Evolutionary conservation across 1,140 invertebrate genomes (phyloP).

Genomic region (Bursaphelenchus mucronatus): DNA sequence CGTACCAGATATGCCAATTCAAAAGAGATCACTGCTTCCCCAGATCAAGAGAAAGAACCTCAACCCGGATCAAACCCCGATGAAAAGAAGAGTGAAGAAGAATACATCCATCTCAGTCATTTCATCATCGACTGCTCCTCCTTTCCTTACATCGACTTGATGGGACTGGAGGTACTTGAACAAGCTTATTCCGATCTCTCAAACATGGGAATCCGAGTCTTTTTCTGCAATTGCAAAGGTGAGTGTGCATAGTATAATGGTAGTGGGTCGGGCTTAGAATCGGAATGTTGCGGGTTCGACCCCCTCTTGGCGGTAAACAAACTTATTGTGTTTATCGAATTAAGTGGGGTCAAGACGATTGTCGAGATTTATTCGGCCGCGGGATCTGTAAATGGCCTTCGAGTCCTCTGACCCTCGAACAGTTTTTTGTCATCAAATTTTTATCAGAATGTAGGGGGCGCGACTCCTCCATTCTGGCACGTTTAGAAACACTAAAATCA

Average conservation of each 20-base stretch:
- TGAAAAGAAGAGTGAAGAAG: not conserved
- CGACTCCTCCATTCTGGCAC: too few relatives aligned
- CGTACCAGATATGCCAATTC: not conserved
- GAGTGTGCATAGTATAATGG: not conserved
- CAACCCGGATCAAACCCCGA: not conserved
- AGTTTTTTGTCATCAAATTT: not conserved
- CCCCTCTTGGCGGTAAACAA: not conserved
- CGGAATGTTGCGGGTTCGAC: not conserved
- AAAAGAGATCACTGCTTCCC: not conserved
- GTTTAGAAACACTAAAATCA: too few relatives aligned
- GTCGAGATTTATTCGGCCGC: not conserved
- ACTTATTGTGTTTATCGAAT: not conserved
- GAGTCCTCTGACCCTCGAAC: not conserved
- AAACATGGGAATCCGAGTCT: constrained; percentile 37
- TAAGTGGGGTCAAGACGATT: not conserved
- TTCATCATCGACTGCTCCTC: constrained; percentile 62
- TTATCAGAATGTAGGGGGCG: too few relatives aligned
- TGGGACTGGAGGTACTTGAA: constrained; percentile 61
- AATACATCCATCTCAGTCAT: constrained; percentile 47
- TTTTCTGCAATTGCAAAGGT: constrained; percentile 47
- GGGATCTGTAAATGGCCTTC: not conserved
- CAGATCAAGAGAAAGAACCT: too few relatives aligned
- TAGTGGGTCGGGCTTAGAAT: not conserved
- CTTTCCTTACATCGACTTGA: constrained; percentile 63
- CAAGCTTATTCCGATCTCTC: constrained; percentile 40